Evolutionary conservation across 2,113 vertebrate genomes (phyloP).

Genomic region (Dolichotis patagonum): DNA sequence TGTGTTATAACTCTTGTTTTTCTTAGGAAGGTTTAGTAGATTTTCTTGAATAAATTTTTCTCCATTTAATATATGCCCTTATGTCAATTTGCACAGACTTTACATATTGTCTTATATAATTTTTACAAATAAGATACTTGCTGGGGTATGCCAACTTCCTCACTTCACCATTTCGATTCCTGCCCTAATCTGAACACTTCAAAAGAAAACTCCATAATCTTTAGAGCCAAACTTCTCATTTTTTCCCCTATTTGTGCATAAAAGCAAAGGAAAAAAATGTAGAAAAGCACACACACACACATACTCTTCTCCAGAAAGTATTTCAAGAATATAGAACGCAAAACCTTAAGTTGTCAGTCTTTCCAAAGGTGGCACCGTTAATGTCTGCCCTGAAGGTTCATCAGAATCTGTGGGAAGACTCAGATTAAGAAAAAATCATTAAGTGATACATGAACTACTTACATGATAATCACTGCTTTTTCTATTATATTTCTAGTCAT

Average conservation of each 20-base stretch:
- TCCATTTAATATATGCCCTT: background rate
- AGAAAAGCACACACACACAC: background rate
- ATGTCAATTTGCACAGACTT: background rate
- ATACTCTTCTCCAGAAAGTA: background rate
- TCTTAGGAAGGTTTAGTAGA: slow-evolving; percentile 11
- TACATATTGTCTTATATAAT: background rate
- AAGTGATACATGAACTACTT: background rate
- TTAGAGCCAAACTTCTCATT: slow-evolving; percentile 9
- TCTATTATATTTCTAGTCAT: slow-evolving; percentile 88
- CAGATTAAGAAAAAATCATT: background rate
- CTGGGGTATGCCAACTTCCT: background rate
- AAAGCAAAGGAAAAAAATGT: slow-evolving; percentile 5
- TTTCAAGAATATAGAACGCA: slow-evolving; percentile 6
- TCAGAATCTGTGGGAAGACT: slow-evolving; percentile 12
- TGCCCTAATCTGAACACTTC: background rate
- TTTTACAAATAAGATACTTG: slow-evolving; percentile 1
- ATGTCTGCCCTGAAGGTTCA: background rate
- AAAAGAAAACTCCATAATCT: slow-evolving; percentile 4
- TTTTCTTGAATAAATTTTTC: slow-evolving; percentile 48
- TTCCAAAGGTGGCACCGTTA: background rate
- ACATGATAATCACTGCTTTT: slow-evolving; percentile 23
- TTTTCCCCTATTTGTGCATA: background rate
- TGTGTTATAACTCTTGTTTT: background rate
- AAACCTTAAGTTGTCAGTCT: slow-evolving; percentile 44
- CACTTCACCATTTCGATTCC: background rate